These are phyloP conservation scores for Eristalis pertinax DNA, from an alignment of 2,888 invertebrate genomes.

Conservation along the genomic window DNA sequence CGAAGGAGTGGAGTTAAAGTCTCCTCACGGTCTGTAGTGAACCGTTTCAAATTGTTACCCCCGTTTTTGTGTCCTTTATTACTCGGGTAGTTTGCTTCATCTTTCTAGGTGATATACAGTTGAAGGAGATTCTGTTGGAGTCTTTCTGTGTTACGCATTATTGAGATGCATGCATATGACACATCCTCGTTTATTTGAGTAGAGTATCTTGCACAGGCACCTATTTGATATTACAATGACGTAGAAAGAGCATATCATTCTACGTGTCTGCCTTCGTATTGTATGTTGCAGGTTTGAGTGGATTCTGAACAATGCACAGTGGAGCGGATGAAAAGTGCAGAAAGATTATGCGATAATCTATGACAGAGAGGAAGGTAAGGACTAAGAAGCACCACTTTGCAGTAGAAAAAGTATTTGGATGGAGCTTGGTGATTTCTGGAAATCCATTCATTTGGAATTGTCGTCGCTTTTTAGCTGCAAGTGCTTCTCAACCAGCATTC, in stretches of 20 bases:
- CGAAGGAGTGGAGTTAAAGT: conserved; percentile 9
- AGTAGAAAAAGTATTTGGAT: too few relatives aligned
- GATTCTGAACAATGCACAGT: conserved; percentile 3
- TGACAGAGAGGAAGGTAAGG: too few relatives aligned
- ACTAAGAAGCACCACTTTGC: too few relatives aligned
- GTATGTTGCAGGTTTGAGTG: background rate
- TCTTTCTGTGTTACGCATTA: background rate
- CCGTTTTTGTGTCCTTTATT: conserved; percentile 2
- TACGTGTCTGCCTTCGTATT: background rate
- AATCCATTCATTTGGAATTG: too few relatives aligned
- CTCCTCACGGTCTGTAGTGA: background rate
- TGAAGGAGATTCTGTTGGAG: background rate
- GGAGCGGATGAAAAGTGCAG: background rate
- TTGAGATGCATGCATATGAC: conserved; percentile 2
- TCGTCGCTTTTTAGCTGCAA: too few relatives aligned
- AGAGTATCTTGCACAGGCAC: background rate
- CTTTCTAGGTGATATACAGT: background rate
- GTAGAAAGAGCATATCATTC: background rate
- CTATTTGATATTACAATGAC: background rate
- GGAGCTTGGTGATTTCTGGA: too few relatives aligned
- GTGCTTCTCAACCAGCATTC: too few relatives aligned
- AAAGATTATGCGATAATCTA: too few relatives aligned
- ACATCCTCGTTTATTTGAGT: background rate
- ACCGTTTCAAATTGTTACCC: conserved; percentile 6
- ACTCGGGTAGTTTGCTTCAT: background rate